Evolutionary conservation across 2,113 vertebrate species (phyloP), one percentile per base, ranked within the genome.

Genomic region (Notothenia coriiceps): DNA sequence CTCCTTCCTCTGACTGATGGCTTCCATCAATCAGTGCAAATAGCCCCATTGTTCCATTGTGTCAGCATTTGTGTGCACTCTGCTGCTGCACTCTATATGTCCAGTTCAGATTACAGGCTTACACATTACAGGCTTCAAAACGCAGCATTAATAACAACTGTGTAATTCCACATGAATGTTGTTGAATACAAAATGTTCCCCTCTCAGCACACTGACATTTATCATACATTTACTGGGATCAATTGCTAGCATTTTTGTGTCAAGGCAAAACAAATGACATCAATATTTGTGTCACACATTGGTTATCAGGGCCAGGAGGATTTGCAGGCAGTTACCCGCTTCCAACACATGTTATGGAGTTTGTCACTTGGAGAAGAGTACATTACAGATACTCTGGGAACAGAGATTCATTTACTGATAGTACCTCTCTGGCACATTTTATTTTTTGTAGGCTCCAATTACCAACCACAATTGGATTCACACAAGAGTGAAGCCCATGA

Each of bases 21-120:
- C 82, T 75, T 72, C 68, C 83, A 83, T 86, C 86, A 86, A 74
- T 84, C 87, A 86, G 70, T 49, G 78, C 79, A 76, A 82, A 80
- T 10, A 67, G 87, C 70, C 72, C 66, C 76, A 75, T 80, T 78
- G 83, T 86, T 77, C 43, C 22, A 47, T 40, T 25, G 59, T 85
- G 91, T 89, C 87, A 90, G 89, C 87, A 61, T 75, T 88, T 88
- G 12, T 49, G 47, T 77, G 64, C 56, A 50, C 64, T 60, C 74
- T 68, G 60, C 79, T 18, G 77, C 76, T 74, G 67, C 35, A 40
- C 75, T 66, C 18, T 49, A 14, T 10, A 11, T 5, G 57, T 79
- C 68, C 78, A 13, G 14, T 57, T 70, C 52, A 75, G 12, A 74
- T 83, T 65, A 75, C 5, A 51, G 29, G 61, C 25, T 11, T 33